phyloP scores from a whole-genome alignment of 2,797 vertebrate genomes.

The Xiphorhynchus erythropygius region DNA sequence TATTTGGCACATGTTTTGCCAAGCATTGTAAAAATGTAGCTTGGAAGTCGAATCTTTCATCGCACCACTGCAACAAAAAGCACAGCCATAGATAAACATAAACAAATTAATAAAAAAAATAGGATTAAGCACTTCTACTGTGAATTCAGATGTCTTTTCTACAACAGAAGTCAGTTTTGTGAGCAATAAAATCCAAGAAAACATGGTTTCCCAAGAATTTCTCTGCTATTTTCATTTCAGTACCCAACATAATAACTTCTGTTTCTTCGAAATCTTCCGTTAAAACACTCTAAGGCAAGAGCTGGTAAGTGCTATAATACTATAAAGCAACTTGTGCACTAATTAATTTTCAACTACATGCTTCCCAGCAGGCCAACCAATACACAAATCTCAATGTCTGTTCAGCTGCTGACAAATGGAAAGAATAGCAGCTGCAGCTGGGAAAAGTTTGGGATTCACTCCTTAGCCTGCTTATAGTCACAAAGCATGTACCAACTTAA shows the following conservation, averaged over 20 bases:
- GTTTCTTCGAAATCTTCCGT: neutral
- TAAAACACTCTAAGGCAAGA: neutral
- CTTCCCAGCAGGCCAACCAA: neutral
- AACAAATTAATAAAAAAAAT: neutral
- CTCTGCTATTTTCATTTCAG: neutral
- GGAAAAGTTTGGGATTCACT: neutral
- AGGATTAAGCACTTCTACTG: neutral
- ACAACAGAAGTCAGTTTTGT: neutral
- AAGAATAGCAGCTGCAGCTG: neutral
- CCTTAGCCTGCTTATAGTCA: neutral
- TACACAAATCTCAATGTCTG: neutral
- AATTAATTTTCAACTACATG: neutral
- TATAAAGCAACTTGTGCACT: neutral
- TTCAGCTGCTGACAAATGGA: neutral
- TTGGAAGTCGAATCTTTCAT: slow-evolving; percentile 83
- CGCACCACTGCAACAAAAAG: slow-evolving; percentile 84
- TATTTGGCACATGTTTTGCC: slow-evolving; percentile 87
- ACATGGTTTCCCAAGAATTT: neutral
- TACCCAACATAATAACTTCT: neutral
- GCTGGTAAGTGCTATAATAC: neutral
- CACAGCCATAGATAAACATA: neutral
- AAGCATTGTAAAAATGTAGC: slow-evolving; percentile 83
- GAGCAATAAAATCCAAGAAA: neutral
- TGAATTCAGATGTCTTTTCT: neutral
- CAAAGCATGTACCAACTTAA: neutral